These are phyloP conservation scores for Sebastolobus altivelis DNA, from an alignment of 2,797 vertebrate species.

Conservation along the genomic window DNA sequence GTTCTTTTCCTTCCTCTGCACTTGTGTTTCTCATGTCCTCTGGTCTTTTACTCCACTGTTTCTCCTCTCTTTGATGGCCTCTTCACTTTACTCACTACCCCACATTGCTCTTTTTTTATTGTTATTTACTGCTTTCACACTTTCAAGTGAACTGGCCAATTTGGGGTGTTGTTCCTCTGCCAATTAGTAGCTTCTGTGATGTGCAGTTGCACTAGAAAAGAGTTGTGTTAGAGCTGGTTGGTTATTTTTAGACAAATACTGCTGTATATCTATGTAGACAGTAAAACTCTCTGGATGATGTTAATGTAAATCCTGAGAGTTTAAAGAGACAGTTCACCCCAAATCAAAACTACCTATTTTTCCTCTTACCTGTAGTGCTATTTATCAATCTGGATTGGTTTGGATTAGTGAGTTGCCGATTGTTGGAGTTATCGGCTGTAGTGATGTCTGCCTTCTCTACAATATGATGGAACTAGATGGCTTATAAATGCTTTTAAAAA, in stretches of 20 bases:
- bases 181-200: background rate
- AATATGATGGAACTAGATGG: too few relatives aligned
- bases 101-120: background rate
- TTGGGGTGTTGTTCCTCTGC: background rate
- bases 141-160: background rate
- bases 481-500: too few relatives aligned
- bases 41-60: background rate
- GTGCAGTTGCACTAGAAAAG: background rate
- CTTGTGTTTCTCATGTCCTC: background rate
- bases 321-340: too few relatives aligned
- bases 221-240: background rate
- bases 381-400: too few relatives aligned
- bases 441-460: too few relatives aligned
- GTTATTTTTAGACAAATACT: background rate
- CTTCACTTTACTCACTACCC: background rate
- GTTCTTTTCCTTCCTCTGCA: background rate
- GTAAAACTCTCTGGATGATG: too few relatives aligned
- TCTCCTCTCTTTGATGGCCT: background rate
- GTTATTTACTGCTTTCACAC: too few relatives aligned
- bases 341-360: too few relatives aligned
- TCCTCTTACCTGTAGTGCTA: too few relatives aligned
- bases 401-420: too few relatives aligned
- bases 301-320: too few relatives aligned
- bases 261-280: background rate
- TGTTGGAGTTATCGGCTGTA: too few relatives aligned